Conservation (phyloP, 1,140 invertebrate genomes). For the Pogonomyrmex californicus region DNA sequence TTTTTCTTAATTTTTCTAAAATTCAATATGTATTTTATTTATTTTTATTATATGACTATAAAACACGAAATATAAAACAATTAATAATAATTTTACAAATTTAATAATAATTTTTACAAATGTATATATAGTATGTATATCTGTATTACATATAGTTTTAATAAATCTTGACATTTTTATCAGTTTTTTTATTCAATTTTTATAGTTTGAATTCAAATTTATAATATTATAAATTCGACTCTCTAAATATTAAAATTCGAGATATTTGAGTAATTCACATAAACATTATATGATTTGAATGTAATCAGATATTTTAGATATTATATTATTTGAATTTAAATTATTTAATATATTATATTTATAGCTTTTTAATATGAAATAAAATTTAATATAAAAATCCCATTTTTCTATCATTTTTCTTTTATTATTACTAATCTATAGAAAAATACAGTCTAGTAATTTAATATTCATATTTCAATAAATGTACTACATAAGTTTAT, state of each 20-base stretch:
- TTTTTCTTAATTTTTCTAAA: neutral
- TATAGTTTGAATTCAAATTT: neutral
- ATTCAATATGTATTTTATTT: neutral
- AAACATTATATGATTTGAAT: neutral
- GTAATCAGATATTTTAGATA: neutral
- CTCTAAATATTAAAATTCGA: neutral
- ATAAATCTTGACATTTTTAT: neutral
- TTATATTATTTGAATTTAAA: too few relatives aligned
- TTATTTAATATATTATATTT: too few relatives aligned
- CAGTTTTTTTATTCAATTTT: neutral
- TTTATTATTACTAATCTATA: neutral
- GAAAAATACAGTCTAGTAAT: neutral
- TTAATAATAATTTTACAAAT: neutral
- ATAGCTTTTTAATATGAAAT: too few relatives aligned
- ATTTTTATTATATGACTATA: neutral
- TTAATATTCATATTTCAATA: neutral
- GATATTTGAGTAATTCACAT: neutral
- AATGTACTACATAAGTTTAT: neutral
- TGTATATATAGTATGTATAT: too few relatives aligned
- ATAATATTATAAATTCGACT: neutral
- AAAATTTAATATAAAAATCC: too few relatives aligned
- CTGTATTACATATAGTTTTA: neutral
- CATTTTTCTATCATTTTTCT: neutral
- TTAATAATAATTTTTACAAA: too few relatives aligned
- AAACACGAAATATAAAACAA: neutral